These are phyloP conservation scores for Coreius guichenoti DNA, from an alignment of 2,797 vertebrate species.

Conservation along the genomic window DNA sequence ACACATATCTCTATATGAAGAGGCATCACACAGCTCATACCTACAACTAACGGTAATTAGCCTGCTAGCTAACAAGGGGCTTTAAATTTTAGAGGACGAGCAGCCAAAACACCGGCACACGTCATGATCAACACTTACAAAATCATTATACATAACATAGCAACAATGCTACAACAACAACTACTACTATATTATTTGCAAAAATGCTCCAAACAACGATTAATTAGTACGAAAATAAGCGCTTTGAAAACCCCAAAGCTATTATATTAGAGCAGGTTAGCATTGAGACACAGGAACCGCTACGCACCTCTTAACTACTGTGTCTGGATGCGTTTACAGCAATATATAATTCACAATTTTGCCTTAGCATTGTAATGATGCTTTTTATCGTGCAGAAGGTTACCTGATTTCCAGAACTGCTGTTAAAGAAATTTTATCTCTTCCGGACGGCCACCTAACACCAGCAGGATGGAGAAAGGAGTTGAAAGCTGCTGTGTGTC, in stretches of 20 bases:
- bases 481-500: conserved; percentile 33
- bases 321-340: conserved; percentile 5
- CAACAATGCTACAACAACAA: not conserved
- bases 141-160: not conserved
- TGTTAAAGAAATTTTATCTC: conserved; percentile 41
- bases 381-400: not conserved
- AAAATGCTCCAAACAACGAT: not conserved
- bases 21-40: not conserved
- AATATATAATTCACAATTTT: not conserved
- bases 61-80: conserved; percentile 24
- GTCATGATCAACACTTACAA: conserved; percentile 16
- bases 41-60: conserved; percentile 32
- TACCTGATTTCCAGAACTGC: conserved; percentile 50
- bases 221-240: not conserved
- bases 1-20: not conserved
- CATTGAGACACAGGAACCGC: conserved; percentile 27
- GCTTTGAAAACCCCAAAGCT: not conserved
- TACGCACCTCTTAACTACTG: conserved; percentile 31
- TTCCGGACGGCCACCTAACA: conserved; percentile 56
- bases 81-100: conserved; percentile 21
- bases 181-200: not conserved
- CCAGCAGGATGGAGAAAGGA: conserved; percentile 38
- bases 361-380: not conserved
- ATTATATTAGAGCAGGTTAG: conserved; percentile 20
- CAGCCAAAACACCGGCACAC: conserved; percentile 39